These are phyloP conservation scores for Epirrhoe alternata DNA, from an alignment of 2,888 invertebrate genomes.

Conservation along the genomic window DNA sequence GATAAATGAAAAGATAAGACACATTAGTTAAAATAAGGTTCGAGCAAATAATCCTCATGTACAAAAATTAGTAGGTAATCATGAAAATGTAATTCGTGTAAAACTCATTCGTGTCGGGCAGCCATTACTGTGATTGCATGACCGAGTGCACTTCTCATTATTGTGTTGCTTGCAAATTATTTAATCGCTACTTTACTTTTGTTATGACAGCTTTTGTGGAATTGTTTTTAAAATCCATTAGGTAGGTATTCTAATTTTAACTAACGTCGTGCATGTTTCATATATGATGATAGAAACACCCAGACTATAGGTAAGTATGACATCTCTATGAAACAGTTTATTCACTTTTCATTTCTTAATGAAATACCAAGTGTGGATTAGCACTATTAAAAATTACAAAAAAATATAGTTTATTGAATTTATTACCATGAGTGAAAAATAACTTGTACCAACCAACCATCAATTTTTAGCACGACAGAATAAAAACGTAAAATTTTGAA, in stretches of 20 bases:
- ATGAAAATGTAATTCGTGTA: slow-evolving; percentile 41
- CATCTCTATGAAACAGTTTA: too few species aligned
- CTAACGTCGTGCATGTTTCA: too few species aligned
- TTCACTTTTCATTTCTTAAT: too few species aligned
- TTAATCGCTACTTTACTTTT: slow-evolving; percentile 54
- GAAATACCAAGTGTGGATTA: too few species aligned
- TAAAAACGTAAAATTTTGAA: not conserved
- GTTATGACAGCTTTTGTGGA: slow-evolving; percentile 32
- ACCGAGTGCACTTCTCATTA: slow-evolving; percentile 54
- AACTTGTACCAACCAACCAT: not conserved
- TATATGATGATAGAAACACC: too few species aligned
- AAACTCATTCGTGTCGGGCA: slow-evolving; percentile 50
- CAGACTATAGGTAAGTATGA: too few species aligned
- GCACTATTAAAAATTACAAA: too few species aligned
- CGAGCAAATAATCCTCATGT: slow-evolving; percentile 26
- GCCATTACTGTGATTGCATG: slow-evolving; percentile 63
- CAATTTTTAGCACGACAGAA: not conserved
- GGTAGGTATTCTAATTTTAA: not conserved
- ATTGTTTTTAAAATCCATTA: slow-evolving; percentile 5
- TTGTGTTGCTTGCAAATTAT: slow-evolving; percentile 61
- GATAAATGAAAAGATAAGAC: slow-evolving; percentile 20
- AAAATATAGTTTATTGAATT: not conserved
- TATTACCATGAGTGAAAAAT: not conserved
- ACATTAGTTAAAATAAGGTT: slow-evolving; percentile 14
- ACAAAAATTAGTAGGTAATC: slow-evolving; percentile 40